These are phyloP conservation scores for Trachymyrmex septentrionalis DNA, from an alignment of 1,140 invertebrate genomes.

Conservation along the genomic window DNA sequence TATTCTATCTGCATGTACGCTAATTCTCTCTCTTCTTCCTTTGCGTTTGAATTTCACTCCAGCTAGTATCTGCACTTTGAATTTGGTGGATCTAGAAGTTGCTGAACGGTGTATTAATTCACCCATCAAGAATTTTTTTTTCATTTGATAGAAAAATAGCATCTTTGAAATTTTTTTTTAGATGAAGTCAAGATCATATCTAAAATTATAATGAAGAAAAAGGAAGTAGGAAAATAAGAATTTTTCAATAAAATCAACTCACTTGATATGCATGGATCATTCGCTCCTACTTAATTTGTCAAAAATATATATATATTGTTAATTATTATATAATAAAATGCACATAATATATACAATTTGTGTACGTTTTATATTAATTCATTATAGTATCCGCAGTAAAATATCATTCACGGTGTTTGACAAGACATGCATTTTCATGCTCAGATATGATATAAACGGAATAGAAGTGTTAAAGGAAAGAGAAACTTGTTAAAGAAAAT, in stretches of 20 bases:
- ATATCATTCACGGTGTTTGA: not conserved
- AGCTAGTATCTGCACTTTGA: not conserved
- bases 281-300: not conserved
- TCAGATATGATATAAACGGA: not conserved
- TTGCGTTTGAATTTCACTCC: not conserved
- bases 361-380: not conserved
- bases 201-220: not conserved
- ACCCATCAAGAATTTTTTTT: not conserved
- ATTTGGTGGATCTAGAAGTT: not conserved
- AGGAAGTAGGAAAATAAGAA: not conserved
- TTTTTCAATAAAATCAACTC: not conserved
- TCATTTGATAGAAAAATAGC: not conserved
- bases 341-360: not conserved
- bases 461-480: constrained; percentile 2
- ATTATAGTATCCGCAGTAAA: constrained; percentile 18
- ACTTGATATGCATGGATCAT: not conserved
- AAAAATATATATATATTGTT: constrained; percentile 14
- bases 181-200: not conserved
- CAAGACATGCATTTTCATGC: not conserved
- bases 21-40: too few species aligned
- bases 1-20: not conserved
- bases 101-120: not conserved
- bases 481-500: constrained; percentile 9
- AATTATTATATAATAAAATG: constrained; percentile 16
- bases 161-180: constrained; percentile 12